These are phyloP conservation scores for Ametastegia equiseti DNA, from an alignment of 2,888 invertebrate species.

Conservation along the genomic window DNA sequence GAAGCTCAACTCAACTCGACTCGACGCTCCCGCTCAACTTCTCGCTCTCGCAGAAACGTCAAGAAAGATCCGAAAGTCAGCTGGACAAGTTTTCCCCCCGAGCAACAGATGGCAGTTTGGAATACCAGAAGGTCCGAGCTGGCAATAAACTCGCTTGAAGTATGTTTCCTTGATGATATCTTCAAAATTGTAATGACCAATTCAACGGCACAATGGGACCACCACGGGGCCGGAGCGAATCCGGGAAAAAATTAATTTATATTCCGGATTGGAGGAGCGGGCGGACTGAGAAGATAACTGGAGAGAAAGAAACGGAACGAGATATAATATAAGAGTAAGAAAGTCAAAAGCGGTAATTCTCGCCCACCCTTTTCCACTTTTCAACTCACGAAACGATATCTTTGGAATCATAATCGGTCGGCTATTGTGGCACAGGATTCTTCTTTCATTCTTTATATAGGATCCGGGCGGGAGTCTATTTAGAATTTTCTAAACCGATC, in stretches of 20 bases:
- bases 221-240: conserved; percentile 53
- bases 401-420: conserved; percentile 46
- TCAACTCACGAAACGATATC: conserved; percentile 47
- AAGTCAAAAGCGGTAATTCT: conserved; percentile 16
- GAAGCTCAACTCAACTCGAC: too few relatives aligned
- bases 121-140: conserved; percentile 47
- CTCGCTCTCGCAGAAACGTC: conserved; percentile 43
- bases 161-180: conserved; percentile 58
- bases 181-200: conserved; percentile 60
- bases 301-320: neutral
- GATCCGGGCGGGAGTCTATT: conserved; percentile 13
- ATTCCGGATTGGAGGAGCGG: conserved; percentile 43
- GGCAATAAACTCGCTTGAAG: conserved; percentile 51
- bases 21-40: too few relatives aligned
- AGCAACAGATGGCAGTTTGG: conserved; percentile 45
- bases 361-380: conserved; percentile 46
- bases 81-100: conserved; percentile 31
- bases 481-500: conserved; percentile 5
- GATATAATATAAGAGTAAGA: neutral
- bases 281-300: conserved; percentile 29
- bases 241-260: conserved; percentile 57
- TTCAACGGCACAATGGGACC: conserved; percentile 59
- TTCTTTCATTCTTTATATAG: neutral
- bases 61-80: conserved; percentile 35
- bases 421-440: conserved; percentile 14